Conservation (phyloP, 2,113 vertebrate genomes). For the Rhizomys pruinosus region DNA sequence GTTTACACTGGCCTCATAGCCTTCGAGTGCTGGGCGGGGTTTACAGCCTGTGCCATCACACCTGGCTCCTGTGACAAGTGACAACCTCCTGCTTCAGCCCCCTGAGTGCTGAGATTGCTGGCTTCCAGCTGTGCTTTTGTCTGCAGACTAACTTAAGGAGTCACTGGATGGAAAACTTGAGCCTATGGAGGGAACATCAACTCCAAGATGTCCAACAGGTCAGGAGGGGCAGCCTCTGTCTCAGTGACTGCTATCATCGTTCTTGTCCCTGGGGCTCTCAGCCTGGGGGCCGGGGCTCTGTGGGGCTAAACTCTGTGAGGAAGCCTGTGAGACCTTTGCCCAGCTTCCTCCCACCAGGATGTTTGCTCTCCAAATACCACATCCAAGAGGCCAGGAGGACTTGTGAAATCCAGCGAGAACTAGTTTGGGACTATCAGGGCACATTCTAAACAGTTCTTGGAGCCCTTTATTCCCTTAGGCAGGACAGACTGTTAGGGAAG, state of each 20-base stretch:
- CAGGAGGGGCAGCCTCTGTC: neutral
- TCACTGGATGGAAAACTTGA: neutral
- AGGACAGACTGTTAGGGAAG: constrained; percentile 71
- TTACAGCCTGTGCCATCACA: too few relatives aligned
- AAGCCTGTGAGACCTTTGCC: neutral
- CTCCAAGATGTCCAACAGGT: neutral
- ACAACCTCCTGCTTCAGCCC: too few relatives aligned
- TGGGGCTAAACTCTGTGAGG: neutral
- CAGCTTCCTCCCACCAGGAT: constrained; percentile 78
- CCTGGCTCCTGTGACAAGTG: too few relatives aligned
- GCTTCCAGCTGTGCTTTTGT: neutral
- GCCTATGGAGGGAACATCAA: neutral
- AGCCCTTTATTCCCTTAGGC: neutral
- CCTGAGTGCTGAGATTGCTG: neutral
- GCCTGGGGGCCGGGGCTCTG: too few relatives aligned
- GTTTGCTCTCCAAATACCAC: constrained; percentile 84
- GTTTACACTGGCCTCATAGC: too few relatives aligned
- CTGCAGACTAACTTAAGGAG: neutral
- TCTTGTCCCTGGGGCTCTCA: neutral
- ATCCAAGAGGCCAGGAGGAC: constrained; percentile 88
- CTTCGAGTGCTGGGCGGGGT: too few relatives aligned
- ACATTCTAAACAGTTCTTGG: neutral
- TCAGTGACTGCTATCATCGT: neutral
- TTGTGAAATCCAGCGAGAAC: constrained; percentile 83
- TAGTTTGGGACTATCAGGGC: constrained; percentile 80